These are phyloP conservation scores for Dasypus novemcinctus DNA, from an alignment of 2,113 vertebrate genomes.

Conservation along the genomic window DNA sequence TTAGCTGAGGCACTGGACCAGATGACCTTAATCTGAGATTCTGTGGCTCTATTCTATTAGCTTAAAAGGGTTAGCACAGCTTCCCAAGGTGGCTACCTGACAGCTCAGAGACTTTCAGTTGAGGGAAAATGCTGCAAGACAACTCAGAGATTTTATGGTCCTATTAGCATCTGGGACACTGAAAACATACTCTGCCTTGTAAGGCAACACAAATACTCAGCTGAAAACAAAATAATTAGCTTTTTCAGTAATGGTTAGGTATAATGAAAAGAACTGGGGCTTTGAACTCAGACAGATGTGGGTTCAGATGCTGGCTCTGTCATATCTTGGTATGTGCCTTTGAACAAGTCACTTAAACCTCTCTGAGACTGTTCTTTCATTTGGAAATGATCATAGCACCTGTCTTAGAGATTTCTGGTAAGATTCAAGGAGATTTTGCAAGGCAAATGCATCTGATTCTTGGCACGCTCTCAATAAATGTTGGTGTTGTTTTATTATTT, in stretches of 20 bases:
- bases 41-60: not conserved
- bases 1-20: not conserved
- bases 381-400: not conserved
- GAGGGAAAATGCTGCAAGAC: slow-evolving; percentile 4
- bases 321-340: not conserved
- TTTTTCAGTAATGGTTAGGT: not conserved
- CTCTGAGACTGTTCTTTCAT: not conserved
- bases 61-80: not conserved
- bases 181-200: slow-evolving; percentile 15
- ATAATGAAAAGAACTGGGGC: not conserved
- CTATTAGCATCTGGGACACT: not conserved
- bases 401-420: not conserved
- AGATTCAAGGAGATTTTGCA: not conserved
- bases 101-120: not conserved
- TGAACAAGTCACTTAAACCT: not conserved
- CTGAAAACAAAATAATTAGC: not conserved
- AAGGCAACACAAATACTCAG: not conserved
- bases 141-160: not conserved
- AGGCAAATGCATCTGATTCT: not conserved
- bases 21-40: slow-evolving; percentile 24
- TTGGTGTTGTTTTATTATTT: not conserved
- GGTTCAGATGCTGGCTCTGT: not conserved
- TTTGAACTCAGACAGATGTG: not conserved
- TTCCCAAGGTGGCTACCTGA: not conserved
- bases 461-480: not conserved